These are phyloP conservation scores for Cryptotis parvus DNA, from an alignment of 2,113 vertebrate genomes.

Conservation along the genomic window DNA sequence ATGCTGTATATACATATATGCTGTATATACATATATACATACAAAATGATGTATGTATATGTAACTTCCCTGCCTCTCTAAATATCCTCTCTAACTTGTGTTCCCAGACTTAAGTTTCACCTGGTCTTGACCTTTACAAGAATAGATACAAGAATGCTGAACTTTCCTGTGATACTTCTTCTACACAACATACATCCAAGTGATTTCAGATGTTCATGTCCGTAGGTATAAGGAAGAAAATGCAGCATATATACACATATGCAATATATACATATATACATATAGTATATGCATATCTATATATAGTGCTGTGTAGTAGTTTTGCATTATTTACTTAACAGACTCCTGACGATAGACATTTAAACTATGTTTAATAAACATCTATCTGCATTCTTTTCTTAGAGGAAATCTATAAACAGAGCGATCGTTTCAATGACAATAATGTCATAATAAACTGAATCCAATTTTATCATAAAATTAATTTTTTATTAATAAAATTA, in stretches of 20 bases:
- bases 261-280: no score
- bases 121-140: neutral
- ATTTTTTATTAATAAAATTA: no score
- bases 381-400: neutral
- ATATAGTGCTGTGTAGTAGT: conserved; percentile 24
- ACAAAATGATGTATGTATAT: no score
- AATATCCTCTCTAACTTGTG: neutral
- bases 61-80: neutral
- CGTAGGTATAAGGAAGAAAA: neutral
- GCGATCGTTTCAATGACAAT: neutral
- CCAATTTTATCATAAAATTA: neutral
- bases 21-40: no score
- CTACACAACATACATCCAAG: neutral
- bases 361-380: conserved; percentile 10
- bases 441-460: neutral
- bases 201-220: neutral
- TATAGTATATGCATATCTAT: no score
- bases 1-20: no score
- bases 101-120: neutral
- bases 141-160: neutral
- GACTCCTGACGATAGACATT: conserved; percentile 45
- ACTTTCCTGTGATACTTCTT: neutral
- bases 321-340: conserved; percentile 62
- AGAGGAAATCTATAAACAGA: neutral
- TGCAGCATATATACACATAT: no score